These are phyloP conservation scores for Drosophila rhopaloa DNA, from an alignment of 1,140 invertebrate genomes.

Conservation along the genomic window DNA sequence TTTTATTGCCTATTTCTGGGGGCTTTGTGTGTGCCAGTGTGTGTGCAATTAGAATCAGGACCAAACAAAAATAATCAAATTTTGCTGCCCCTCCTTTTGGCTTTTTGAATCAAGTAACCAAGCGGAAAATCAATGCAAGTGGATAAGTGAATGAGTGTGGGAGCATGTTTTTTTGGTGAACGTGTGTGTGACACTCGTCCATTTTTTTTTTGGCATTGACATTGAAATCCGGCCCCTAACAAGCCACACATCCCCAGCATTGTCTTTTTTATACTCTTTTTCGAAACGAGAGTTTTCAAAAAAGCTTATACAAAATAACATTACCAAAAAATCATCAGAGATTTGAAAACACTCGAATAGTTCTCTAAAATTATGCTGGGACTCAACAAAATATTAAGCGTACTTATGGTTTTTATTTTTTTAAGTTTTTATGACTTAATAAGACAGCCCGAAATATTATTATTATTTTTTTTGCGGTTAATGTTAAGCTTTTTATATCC, in stretches of 20 bases:
- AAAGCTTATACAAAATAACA: background rate
- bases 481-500: background rate
- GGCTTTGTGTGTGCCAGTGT: background rate
- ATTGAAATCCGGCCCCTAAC: slow-evolving; percentile 18
- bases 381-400: too few relatives aligned
- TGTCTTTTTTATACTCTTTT: slow-evolving; percentile 12
- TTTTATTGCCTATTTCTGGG: slow-evolving; percentile 23
- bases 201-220: slow-evolving; percentile 42
- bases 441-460: too few relatives aligned
- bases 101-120: slow-evolving; percentile 10
- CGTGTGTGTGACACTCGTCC: slow-evolving; percentile 14
- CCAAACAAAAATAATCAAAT: slow-evolving; percentile 8
- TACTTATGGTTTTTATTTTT: too few relatives aligned
- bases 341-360: too few relatives aligned
- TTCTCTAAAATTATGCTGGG: too few relatives aligned
- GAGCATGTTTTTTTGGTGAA: background rate
- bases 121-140: slow-evolving; percentile 60
- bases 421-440: too few relatives aligned
- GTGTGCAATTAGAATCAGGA: slow-evolving; percentile 22
- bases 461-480: background rate
- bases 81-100: slow-evolving; percentile 6
- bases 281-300: background rate
- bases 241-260: slow-evolving; percentile 4
- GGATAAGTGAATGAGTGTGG: too few relatives aligned
- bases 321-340: too few relatives aligned